Evolutionary conservation across 2,113 vertebrate species (phyloP), one percentile per base, ranked within the genome.

Genomic region (Megalops atlanticus): DNA sequence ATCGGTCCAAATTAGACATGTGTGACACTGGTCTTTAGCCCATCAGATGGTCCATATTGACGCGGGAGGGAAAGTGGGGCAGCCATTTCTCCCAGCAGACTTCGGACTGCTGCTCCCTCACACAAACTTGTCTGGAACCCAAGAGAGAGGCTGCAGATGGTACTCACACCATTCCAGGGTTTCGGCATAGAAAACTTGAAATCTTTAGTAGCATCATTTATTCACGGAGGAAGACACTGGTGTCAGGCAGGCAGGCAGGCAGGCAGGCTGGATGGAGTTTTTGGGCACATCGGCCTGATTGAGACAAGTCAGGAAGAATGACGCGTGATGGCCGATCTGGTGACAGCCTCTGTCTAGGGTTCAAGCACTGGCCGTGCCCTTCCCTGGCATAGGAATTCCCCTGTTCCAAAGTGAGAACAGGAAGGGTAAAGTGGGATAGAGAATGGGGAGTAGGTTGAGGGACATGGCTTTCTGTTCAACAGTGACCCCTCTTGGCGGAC

Each of bases 11-110:
- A 90, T 89, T 90, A 94, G 91, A 93, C 89, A 89, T 76, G 83
- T 92, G 91, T 92, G 89, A 92, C 90, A 89, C 87, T 90, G 91
- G 93, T 93, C 90, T 88, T 91, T 87, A 89, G 90, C 90, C 89
- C 84, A 89, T 93, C 93, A 92, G 92, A 94, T 95, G 93, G 92
- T 90, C 90, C 89, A 69, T 85, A 90, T 89, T 85, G 92, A 91
- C 91, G 91, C 87, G 87, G 90, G 87, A 91, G 89, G 79, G 88
- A 89, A 93, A 93, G 85, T 94, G 91, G 93, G 92, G 92, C 92
- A 93, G 91, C 84, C 89, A 84, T 70, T 15, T 81, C 89, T 92
- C 92, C 93, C 93, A 74, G 85, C 78, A 92, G 89, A 93, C 87
- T 49, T 80, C 74, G 86, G 89, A 86, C 88, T 82, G 83, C 80